These are phyloP conservation scores for Edolisoma coerulescens DNA, from an alignment of 2,113 vertebrate genomes.

Conservation along the genomic window DNA sequence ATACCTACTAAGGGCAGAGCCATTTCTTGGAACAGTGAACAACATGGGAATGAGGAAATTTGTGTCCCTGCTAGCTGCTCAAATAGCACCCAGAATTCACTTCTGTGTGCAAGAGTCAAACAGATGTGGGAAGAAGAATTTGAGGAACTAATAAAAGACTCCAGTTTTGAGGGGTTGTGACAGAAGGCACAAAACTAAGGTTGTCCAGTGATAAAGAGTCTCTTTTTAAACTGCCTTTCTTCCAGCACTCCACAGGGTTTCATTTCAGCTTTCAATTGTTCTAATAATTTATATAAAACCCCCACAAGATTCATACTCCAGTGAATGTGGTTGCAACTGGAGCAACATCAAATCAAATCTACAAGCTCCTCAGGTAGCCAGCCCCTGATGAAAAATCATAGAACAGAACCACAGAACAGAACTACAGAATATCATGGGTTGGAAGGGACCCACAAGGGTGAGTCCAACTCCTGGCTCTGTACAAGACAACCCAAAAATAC, in stretches of 20 bases:
- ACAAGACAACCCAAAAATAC: neutral
- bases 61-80: neutral
- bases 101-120: neutral
- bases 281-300: neutral
- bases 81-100: neutral
- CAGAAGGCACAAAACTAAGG: neutral
- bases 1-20: neutral
- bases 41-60: neutral
- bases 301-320: neutral
- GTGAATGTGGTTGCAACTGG: neutral
- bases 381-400: neutral
- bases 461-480: neutral
- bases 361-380: neutral
- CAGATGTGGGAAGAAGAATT: neutral
- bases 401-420: neutral
- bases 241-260: neutral
- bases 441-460: neutral
- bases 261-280: neutral
- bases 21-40: neutral
- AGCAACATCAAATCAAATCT: neutral
- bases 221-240: neutral
- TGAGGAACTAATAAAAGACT: neutral
- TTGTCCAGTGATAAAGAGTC: neutral
- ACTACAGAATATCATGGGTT: neutral
- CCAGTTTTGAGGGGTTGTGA: neutral